Conservation (phyloP, 53 echinoderm and acorn worm species). For the Astropecten irregularis region DNA sequence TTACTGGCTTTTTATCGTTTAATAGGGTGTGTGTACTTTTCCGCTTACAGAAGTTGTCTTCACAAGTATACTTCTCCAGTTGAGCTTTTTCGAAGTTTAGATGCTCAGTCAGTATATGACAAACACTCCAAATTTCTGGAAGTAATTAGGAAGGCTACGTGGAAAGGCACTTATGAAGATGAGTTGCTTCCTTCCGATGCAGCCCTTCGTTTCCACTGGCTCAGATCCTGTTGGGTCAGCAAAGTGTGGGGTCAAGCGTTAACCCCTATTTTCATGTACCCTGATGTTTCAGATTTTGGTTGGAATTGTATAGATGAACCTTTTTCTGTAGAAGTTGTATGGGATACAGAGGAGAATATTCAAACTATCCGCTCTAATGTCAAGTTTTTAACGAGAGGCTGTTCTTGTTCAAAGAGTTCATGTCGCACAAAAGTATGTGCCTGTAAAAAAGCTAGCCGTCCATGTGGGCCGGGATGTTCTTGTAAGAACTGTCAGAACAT, state of each 20-base stretch:
- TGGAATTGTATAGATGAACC: constrained; percentile 21
- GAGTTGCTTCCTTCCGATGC: too few species aligned
- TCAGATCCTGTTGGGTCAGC: constrained; percentile 66
- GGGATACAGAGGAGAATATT: constrained; percentile 65
- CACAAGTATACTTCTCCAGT: constrained; percentile 60
- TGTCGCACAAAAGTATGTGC: constrained; percentile 31
- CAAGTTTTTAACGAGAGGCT: constrained; percentile 23
- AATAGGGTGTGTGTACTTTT: constrained; percentile 62
- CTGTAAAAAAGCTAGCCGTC: constrained; percentile 11
- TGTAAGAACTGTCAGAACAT: constrained; percentile 31
- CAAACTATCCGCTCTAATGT: constrained; percentile 38
- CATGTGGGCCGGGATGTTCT: background rate
- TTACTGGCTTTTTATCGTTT: constrained; percentile 61
- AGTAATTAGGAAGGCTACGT: constrained; percentile 13
- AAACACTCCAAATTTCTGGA: constrained; percentile 9
- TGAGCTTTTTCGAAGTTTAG: constrained; percentile 31
- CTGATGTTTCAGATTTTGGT: constrained; percentile 52
- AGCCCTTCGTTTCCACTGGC: constrained; percentile 63
- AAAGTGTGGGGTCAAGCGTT: constrained; percentile 50
- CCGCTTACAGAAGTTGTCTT: constrained; percentile 51
- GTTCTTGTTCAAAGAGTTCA: constrained; percentile 26
- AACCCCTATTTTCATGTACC: constrained; percentile 15
- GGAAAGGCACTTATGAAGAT: too few species aligned
- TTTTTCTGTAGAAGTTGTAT: constrained; percentile 15
- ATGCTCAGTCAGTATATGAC: background rate